phyloP scores from a whole-genome alignment of 2,797 vertebrate genomes.

The Siniperca obscura region DNA sequence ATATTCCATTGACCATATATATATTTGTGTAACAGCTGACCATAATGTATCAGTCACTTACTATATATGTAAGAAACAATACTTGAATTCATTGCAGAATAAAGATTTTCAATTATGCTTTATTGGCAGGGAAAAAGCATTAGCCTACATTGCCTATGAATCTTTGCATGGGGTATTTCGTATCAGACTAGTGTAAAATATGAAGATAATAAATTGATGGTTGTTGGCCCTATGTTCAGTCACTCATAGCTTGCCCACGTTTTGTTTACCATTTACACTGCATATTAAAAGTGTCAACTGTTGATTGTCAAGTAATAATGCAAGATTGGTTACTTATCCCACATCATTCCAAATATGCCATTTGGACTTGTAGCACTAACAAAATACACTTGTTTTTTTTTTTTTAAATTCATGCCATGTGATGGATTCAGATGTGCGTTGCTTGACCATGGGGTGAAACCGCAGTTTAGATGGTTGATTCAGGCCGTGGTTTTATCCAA shows the following conservation, averaged over 20 bases:
- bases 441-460: neutral
- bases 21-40: neutral
- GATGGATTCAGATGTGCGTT: neutral
- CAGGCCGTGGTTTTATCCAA: constrained; percentile 12
- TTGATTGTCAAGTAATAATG: neutral
- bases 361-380: neutral
- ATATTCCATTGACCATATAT: neutral
- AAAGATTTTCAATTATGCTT: neutral
- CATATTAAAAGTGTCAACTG: too few species aligned
- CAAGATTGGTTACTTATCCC: neutral
- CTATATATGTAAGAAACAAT: neutral
- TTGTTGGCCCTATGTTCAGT: too few species aligned
- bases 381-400: neutral
- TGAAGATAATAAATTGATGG: neutral
- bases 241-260: too few species aligned
- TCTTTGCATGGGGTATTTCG: neutral
- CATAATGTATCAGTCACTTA: too few species aligned
- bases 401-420: neutral
- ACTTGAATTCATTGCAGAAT: neutral
- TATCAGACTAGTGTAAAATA: neutral
- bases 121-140: neutral
- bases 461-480: constrained; percentile 8
- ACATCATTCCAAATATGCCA: neutral
- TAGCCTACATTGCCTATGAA: neutral
- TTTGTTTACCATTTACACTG: too few species aligned